phyloP scores from a whole-genome alignment of 2,888 invertebrate genomes.

The Stenolophus ochropezus region DNA sequence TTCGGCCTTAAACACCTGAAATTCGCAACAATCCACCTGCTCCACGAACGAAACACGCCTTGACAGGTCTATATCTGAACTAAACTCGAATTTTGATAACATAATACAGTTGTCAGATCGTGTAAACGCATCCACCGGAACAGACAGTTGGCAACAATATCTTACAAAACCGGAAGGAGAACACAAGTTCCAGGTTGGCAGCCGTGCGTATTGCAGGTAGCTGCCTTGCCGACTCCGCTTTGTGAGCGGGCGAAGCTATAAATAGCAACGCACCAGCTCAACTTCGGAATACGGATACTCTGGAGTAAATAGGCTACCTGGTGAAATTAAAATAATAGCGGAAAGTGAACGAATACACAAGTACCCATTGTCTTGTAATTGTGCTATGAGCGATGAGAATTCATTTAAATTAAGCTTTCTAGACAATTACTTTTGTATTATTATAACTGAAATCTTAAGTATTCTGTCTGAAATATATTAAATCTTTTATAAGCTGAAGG shows the following conservation, averaged over 20 bases:
- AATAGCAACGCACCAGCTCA: constrained; percentile 5
- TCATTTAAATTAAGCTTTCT: background rate
- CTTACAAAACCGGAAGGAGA: background rate
- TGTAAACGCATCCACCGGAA: background rate
- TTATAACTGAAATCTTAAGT: background rate
- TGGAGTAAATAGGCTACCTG: constrained; percentile 2
- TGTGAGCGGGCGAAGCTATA: background rate
- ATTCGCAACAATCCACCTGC: background rate
- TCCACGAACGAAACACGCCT: background rate
- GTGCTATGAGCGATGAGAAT: background rate
- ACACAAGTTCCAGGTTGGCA: background rate
- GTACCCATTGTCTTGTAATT: background rate
- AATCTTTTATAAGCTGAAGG: background rate
- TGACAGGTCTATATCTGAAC: background rate
- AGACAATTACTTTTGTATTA: background rate
- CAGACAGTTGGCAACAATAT: background rate
- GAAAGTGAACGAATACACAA: too few species aligned
- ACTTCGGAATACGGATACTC: background rate
- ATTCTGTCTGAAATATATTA: background rate
- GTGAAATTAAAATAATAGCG: constrained; percentile 2
- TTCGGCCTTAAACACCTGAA: background rate
- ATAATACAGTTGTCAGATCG: constrained; percentile 23
- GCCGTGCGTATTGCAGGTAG: background rate
- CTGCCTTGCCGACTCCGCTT: background rate
- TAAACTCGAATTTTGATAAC: constrained; percentile 4